Evolutionary conservation across 1,140 invertebrate species (phyloP), one percentile per base, ranked within the genome.

Genomic region (Chlorops oryzae): DNA sequence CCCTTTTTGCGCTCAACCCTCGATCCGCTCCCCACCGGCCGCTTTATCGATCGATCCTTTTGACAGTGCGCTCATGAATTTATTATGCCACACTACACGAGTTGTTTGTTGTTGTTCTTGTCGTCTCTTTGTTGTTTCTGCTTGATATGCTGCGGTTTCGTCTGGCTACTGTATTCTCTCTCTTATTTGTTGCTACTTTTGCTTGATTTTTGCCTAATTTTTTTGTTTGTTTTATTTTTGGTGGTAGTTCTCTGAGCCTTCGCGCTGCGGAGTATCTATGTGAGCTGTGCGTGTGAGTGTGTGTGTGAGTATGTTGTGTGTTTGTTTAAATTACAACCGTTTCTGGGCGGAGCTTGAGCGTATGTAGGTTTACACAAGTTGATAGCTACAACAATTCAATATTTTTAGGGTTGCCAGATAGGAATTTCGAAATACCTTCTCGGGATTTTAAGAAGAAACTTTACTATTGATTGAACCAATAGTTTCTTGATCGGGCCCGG

Each of bases 221-320:
- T 20, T 7, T 39, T 15, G 7, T 6, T 15, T 13, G 6, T 39
- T 20, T 39, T 39, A 7, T 39, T 39, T 7, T 39, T 39, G 37
- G 12, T 15, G 7, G 9, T 39, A 39, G 7, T 20, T 41, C 5
- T 41, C n/a, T 22, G 12, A 35, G 34, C 17, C 5, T 22, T 35
- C 13, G 63, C 67, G 34, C 63, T 48, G 37, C 64, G 67, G 62
- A n/a, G 40, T 67, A 67, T 67, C 64, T 67, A 56, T 67, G 64
- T 67, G 60, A 10, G 42, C 12, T 44, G 44, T 15, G 22, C 27
- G 48, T 12, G n/a, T 35, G 12, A 41, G 37, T 39, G n/a, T n/a
- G n/a, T n/a, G n/a, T n/a, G n/a, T n/a, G n/a, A n/a, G n/a, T n/a
- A n/a, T n/a, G n/a, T n/a, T n/a, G n/a, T n/a, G n/a, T n/a, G n/a